phyloP scores from a whole-genome alignment of 2,113 vertebrate species.

The Herpetotheres cachinnans region DNA sequence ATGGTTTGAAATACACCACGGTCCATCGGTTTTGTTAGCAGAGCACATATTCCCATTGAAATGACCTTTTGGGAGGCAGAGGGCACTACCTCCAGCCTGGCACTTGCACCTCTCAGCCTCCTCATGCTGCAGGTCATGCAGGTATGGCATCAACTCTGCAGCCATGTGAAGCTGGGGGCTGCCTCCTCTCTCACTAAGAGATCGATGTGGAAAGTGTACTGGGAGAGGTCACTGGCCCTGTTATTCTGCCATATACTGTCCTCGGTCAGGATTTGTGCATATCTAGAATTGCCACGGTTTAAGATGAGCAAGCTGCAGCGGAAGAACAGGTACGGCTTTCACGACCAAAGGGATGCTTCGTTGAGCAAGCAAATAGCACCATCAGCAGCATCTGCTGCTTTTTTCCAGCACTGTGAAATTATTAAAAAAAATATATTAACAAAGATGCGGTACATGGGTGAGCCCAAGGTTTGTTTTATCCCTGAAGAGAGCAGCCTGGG shows the following conservation, averaged over 20 bases:
- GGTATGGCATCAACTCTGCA: accelerated
- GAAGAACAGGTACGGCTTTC: background rate
- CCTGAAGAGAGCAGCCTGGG: background rate
- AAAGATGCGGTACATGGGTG: background rate
- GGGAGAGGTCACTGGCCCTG: accelerated
- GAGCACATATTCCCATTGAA: accelerated
- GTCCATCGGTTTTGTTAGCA: accelerated
- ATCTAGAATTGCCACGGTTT: background rate
- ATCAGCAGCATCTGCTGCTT: background rate
- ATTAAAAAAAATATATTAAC: background rate
- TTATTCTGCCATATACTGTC: accelerated
- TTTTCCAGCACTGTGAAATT: background rate
- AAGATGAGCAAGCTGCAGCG: background rate
- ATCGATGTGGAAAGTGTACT: accelerated
- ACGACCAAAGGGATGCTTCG: accelerated
- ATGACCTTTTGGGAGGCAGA: background rate
- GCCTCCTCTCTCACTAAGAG: too few relatives aligned
- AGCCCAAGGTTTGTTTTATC: background rate
- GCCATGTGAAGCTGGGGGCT: accelerated
- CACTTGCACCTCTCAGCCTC: too few relatives aligned
- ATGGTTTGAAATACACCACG: background rate
- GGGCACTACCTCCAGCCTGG: background rate
- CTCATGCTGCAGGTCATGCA: background rate
- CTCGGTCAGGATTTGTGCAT: background rate
- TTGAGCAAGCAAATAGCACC: background rate